Evolutionary conservation across 2,113 vertebrate genomes (phyloP), one percentile per base, ranked within the genome.

Genomic region (Perca flavescens): DNA sequence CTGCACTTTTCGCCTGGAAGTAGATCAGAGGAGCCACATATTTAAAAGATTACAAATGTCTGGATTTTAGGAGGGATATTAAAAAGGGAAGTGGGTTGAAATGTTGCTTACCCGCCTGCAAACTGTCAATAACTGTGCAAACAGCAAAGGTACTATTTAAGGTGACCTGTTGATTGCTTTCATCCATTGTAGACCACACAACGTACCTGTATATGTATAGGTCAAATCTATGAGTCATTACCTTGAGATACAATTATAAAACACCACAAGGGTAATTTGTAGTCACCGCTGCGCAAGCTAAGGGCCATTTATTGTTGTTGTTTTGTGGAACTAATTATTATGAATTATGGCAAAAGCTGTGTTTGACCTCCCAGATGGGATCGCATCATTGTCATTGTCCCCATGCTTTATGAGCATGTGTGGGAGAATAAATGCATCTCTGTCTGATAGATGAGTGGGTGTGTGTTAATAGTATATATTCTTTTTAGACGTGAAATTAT

Each of bases 291-390:
- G 43, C 56, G 22, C 58, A 19, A 74, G 52, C 62, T 43, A 28
- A 61, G 13, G 3, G 19, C 19, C n/a, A 50, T 25, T 77, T 50
- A 21, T 67, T 50, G 21, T n/a, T 8, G 70, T 77, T 50, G 22
- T 67, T 50, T 67, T 50, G 21, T n/a, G 11, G 70, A 74, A 3
- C 60, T 61, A 75, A 86, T 80, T 70, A 71, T 53, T 17, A 76
- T 74, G 5, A 77, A 77, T 83, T 50, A 53, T 63, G 60, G 57
- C 17, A 57, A 57, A 73, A 16, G 21, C 57, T 63, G 7, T n/a
- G 16, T 67, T 68, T 72, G 67, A 62, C 50, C 47, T 62, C 63
- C 49, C 21, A 54, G 46, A 54, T 70, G 72, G 77, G 21, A 68
- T 53, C 7, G 10, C 52, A 25, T 57, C 22, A 34, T 74, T 70